phyloP scores from a whole-genome alignment of 1,140 invertebrate species.

The Sycophaga agraensis region DNA sequence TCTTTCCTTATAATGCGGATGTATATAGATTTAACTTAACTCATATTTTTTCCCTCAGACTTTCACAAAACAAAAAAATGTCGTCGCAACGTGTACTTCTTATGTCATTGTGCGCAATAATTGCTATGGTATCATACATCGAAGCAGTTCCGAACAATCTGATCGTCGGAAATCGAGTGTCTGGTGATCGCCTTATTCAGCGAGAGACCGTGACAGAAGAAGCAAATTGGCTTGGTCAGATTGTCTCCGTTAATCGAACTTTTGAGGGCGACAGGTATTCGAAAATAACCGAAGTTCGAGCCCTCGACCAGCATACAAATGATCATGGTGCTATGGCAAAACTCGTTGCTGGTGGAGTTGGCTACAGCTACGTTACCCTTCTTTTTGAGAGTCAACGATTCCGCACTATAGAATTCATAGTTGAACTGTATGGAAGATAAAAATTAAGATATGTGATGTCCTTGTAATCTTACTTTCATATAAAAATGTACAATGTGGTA shows the following conservation, averaged over 20 bases:
- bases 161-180: constrained; percentile 34
- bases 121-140: not conserved
- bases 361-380: constrained; percentile 44
- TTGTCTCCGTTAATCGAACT: not conserved
- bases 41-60: too few relatives aligned
- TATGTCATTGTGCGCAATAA: not conserved
- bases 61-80: too few relatives aligned
- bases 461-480: too few relatives aligned
- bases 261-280: constrained; percentile 10
- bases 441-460: too few relatives aligned
- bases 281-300: constrained; percentile 51
- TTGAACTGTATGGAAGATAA: constrained; percentile 45
- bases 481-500: too few relatives aligned
- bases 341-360: constrained; percentile 48
- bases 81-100: not conserved
- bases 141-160: constrained; percentile 36
- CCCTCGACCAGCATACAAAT: constrained; percentile 52
- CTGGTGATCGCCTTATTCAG: constrained; percentile 36
- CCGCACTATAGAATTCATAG: constrained; percentile 45
- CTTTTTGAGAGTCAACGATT: constrained; percentile 48
- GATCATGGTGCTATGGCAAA: constrained; percentile 36
- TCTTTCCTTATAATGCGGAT: too few relatives aligned
- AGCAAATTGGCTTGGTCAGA: constrained; percentile 33
- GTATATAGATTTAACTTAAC: too few relatives aligned
- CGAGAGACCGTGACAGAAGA: constrained; percentile 36